Evolutionary conservation across 2,113 vertebrate species (phyloP).

Genomic region (Ploceus nigricollis): DNA sequence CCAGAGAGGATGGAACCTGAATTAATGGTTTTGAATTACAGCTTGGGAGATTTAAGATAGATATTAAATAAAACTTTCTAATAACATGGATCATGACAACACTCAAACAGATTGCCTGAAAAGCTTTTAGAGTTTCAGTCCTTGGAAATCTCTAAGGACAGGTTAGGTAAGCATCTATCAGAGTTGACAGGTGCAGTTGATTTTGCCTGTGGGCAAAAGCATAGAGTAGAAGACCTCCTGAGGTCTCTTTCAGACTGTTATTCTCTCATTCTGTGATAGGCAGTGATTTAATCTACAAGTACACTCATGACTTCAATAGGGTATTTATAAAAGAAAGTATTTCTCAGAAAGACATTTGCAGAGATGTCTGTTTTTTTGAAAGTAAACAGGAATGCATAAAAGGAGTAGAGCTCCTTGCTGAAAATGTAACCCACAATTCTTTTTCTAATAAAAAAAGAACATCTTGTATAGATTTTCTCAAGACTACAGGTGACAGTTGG

Average conservation of each 20-base stretch:
- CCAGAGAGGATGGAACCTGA: background rate
- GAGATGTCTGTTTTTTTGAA: background rate
- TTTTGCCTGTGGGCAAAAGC: background rate
- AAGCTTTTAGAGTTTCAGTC: background rate
- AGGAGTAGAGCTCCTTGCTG: background rate
- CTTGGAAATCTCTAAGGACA: background rate
- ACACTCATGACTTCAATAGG: background rate
- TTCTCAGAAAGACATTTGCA: background rate
- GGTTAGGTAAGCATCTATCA: background rate
- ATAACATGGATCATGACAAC: background rate
- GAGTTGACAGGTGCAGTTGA: background rate
- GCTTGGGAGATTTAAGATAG: background rate
- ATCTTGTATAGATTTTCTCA: background rate
- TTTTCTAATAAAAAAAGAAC: background rate
- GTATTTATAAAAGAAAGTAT: background rate
- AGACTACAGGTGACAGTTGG: background rate
- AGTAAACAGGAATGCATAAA: background rate
- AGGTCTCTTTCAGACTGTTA: background rate
- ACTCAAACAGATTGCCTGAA: background rate
- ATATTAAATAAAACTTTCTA: slow-evolving; percentile 19
- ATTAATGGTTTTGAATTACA: background rate
- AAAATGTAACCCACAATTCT: background rate
- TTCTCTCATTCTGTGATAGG: background rate
- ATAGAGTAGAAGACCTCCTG: background rate
- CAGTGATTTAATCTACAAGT: background rate